phyloP scores from a whole-genome alignment of 1,140 invertebrate genomes.

The Sinella curviseta region DNA sequence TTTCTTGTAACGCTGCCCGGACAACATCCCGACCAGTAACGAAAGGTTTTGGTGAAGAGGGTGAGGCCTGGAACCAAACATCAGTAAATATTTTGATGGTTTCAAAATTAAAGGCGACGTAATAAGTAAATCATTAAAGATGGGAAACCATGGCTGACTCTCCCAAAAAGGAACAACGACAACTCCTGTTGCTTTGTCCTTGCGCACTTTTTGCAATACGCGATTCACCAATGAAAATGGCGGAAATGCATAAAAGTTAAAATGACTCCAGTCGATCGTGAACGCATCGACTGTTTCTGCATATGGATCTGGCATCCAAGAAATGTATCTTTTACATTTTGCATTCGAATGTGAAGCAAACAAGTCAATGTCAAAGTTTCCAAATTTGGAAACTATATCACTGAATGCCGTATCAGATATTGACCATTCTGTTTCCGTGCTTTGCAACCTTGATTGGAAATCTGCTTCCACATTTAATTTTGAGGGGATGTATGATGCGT shows the following conservation, averaged over 20 bases:
- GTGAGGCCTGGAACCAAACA: neutral
- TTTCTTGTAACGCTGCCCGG: neutral
- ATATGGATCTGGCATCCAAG: neutral
- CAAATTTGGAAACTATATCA: neutral
- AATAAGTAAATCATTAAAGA: neutral
- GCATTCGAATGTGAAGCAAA: neutral
- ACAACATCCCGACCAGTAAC: neutral
- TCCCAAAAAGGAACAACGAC: conserved; percentile 16
- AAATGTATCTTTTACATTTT: neutral
- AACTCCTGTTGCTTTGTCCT: conserved; percentile 5
- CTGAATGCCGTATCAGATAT: neutral
- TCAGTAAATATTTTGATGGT: neutral
- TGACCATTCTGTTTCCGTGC: neutral
- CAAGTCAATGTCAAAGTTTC: neutral
- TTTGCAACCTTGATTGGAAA: neutral
- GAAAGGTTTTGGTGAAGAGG: neutral
- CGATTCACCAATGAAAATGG: neutral
- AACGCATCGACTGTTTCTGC: neutral
- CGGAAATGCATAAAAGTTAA: conserved; percentile 27
- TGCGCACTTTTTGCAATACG: neutral
- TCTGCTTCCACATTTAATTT: neutral
- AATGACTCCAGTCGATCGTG: neutral
- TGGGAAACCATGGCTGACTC: conserved; percentile 26
- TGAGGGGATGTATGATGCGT: neutral
- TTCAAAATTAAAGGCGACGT: neutral